phyloP scores from a whole-genome alignment of 2,113 vertebrate species.

The Nestor notabilis region DNA sequence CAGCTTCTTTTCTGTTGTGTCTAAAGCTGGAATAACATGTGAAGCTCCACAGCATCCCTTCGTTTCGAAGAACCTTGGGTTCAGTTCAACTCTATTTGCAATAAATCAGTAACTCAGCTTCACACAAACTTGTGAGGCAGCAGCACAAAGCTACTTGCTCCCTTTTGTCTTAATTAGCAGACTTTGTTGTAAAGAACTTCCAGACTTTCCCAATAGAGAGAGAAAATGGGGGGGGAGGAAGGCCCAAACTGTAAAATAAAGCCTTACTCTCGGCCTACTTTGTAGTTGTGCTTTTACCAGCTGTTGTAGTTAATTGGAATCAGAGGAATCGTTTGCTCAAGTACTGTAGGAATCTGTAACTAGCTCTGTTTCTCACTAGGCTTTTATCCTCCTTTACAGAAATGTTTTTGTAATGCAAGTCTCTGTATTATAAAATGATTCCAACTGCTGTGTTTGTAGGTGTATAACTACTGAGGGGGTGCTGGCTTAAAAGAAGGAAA shows the following conservation, averaged over 20 bases:
- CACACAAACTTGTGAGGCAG: background rate
- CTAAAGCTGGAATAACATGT: background rate
- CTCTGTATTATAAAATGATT: background rate
- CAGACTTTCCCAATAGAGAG: background rate
- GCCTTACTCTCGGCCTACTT: background rate
- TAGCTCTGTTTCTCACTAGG: background rate
- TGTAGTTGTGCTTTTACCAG: background rate
- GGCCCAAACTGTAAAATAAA: background rate
- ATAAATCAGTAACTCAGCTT: background rate
- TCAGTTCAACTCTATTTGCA: background rate
- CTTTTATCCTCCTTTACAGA: conserved; percentile 4
- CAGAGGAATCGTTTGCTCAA: background rate
- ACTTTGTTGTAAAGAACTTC: conserved; percentile 20
- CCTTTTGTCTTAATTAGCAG: conserved; percentile 34
- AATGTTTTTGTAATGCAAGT: background rate
- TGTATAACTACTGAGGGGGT: background rate
- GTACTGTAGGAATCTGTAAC: background rate
- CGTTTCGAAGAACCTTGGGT: background rate
- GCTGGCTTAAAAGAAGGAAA: background rate
- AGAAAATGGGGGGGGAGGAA: accelerated
- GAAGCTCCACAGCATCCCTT: background rate
- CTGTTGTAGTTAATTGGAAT: conserved; percentile 40
- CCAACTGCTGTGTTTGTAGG: background rate
- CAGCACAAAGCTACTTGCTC: background rate
- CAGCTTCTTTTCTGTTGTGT: background rate